These are phyloP conservation scores for Latrodectus hesperus DNA, from an alignment of 2,888 invertebrate genomes.

Conservation along the genomic window DNA sequence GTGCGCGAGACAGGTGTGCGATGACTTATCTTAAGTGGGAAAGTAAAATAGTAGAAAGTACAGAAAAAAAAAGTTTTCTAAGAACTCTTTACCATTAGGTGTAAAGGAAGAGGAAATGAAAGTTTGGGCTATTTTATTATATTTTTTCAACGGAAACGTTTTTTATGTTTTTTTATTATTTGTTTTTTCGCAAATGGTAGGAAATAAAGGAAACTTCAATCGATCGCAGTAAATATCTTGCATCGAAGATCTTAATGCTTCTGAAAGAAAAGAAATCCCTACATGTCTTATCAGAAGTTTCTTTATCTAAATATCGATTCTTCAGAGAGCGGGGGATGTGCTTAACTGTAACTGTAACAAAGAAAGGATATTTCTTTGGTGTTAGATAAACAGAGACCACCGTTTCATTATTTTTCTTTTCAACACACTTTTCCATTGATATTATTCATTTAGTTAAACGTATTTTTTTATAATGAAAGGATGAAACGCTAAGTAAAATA, in stretches of 20 bases:
- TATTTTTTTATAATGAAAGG: too few relatives aligned
- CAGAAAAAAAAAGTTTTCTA: neutral
- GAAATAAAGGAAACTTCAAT: conserved; percentile 14
- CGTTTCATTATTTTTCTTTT: too few relatives aligned
- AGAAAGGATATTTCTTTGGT: too few relatives aligned
- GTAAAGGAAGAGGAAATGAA: conserved; percentile 44
- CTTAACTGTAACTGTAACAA: too few relatives aligned
- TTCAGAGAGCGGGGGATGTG: neutral
- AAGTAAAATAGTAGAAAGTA: neutral
- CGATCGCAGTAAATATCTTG: conserved; percentile 30
- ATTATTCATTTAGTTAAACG: too few relatives aligned
- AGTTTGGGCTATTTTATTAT: conserved; percentile 34
- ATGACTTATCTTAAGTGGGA: conserved; percentile 18
- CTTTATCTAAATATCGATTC: neutral
- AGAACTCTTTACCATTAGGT: conserved; percentile 35
- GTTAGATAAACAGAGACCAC: too few relatives aligned
- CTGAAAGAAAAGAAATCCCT: neutral
- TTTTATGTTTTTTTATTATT: conserved; percentile 8
- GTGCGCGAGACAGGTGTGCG: conserved; percentile 30
- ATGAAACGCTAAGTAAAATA: too few relatives aligned
- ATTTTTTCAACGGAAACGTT: conserved; percentile 15
- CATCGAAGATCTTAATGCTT: neutral
- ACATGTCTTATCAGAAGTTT: neutral
- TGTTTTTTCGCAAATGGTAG: conserved; percentile 33
- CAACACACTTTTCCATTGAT: too few relatives aligned